Conservation (phyloP, 2,888 invertebrate species). For the Sarcophaga subvicina region DNA sequence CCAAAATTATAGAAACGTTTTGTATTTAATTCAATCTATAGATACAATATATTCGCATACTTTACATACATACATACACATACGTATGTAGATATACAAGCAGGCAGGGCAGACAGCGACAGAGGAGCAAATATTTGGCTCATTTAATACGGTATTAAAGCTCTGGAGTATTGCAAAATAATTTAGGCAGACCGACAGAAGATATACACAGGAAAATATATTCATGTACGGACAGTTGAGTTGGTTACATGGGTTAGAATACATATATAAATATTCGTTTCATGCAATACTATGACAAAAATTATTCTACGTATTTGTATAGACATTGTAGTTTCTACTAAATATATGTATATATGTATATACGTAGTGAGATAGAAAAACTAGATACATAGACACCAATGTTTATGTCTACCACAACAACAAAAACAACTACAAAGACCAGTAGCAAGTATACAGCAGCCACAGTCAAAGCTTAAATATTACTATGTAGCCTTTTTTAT, state of each 20-base stretch:
- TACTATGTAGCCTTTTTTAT: no score
- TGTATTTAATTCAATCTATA: not conserved
- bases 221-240: not conserved
- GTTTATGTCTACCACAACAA: not conserved
- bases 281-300: constrained; percentile 51
- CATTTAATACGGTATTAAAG: not conserved
- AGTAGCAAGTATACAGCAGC: no score
- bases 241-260: no score
- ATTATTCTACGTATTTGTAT: no score
- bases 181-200: constrained; percentile 13
- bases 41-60: not conserved
- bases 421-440: constrained; percentile 6
- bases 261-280: no score
- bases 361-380: not conserved
- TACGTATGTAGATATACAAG: not conserved
- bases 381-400: constrained; percentile 37
- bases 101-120: not conserved
- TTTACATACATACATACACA: no score
- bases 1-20: constrained; percentile 37
- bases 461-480: no score
- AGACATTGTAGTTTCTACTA: no score
- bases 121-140: not conserved
- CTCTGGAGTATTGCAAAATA: constrained; percentile 41
- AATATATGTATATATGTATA: no score
- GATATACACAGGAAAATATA: constrained; percentile 27